Percentiles rank a stretch among this genome's conserved stretches.
Evolutionary conservation across 2,888 invertebrate genomes (phyloP).

Genomic region (Machimus atricapillus): DNA sequence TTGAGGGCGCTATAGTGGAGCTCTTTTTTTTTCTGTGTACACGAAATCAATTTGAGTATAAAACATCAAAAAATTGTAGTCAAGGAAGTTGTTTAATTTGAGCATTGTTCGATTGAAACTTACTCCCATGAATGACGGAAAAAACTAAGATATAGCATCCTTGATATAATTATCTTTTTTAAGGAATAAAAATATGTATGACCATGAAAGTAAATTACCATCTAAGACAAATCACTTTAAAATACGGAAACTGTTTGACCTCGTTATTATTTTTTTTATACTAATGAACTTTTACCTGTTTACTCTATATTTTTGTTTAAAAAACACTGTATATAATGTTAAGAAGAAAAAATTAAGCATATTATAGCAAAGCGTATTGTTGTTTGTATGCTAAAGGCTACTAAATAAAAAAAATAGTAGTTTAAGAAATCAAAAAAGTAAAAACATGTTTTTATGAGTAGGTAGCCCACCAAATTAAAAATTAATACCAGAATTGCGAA

Average conservation of each 20-base stretch:
- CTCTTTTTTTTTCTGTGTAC: not conserved
- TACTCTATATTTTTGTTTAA: too few species aligned
- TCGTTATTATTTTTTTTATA: not conserved
- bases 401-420: too few species aligned
- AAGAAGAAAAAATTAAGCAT: too few species aligned
- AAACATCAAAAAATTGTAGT: not conserved
- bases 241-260: not conserved
- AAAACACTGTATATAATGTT: too few species aligned
- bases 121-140: not conserved
- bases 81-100: not conserved
- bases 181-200: not conserved
- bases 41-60: not conserved
- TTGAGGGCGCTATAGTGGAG: not conserved
- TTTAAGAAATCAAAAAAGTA: too few species aligned
- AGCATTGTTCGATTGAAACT: not conserved
- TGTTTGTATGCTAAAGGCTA: too few species aligned
- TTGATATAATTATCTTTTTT: not conserved
- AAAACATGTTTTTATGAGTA: too few species aligned
- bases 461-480: too few species aligned
- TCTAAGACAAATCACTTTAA: not conserved
- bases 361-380: too few species aligned
- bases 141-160: not conserved
- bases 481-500: too few species aligned
- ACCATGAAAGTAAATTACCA: not conserved
- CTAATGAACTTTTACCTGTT: not conserved